These are phyloP conservation scores for Caenorhabditis sp. DNA, from an alignment of 2,888 invertebrate species.

Conservation along the genomic window DNA sequence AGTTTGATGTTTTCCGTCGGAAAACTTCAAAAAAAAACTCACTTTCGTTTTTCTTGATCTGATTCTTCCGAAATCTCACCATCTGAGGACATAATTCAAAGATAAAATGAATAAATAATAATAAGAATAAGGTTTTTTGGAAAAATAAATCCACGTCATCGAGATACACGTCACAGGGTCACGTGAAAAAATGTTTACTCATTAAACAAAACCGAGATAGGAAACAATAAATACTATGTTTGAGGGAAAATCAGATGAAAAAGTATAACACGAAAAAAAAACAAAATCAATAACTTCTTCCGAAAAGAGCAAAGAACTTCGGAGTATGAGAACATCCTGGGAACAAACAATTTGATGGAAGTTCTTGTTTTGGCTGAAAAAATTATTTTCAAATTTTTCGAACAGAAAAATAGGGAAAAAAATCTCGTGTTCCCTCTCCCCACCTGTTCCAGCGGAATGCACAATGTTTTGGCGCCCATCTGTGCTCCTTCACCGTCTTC, in stretches of 20 bases:
- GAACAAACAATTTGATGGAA: slow-evolving; percentile 81
- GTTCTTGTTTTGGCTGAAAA: slow-evolving; percentile 48
- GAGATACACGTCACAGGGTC: background rate
- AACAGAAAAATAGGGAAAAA: slow-evolving; percentile 21
- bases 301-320: slow-evolving; percentile 88
- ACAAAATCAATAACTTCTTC: slow-evolving; percentile 84
- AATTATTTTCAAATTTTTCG: background rate
- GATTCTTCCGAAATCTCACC: slow-evolving; percentile 2
- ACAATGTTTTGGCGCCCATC: slow-evolving; percentile 99
- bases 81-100: background rate
- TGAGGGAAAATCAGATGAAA: background rate
- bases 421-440: too few species aligned
- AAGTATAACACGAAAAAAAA: background rate
- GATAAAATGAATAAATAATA: background rate
- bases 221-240: slow-evolving; percentile 2
- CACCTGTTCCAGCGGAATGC: slow-evolving; percentile 92
- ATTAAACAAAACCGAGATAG: background rate
- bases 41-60: background rate
- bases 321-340: slow-evolving; percentile 84
- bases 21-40: background rate
- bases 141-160: background rate
- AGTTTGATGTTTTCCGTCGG: background rate
- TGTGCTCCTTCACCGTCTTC: slow-evolving; percentile 57
- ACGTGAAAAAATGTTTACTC: background rate
- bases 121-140: too few species aligned